These are phyloP conservation scores for Drosophila tanythrix DNA, from an alignment of 2,888 invertebrate species.

Conservation along the genomic window DNA sequence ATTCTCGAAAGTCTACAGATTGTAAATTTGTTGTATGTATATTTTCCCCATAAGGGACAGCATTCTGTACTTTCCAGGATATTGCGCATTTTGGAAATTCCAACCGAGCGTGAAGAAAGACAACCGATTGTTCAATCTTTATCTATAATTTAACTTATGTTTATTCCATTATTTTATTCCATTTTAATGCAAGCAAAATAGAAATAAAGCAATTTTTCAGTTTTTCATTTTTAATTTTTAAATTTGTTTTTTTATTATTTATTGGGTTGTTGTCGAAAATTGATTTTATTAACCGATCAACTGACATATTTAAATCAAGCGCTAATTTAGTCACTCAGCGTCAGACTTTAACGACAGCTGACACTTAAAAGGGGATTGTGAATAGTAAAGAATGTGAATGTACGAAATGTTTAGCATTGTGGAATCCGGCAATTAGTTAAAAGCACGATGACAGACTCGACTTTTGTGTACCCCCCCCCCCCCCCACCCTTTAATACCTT, in stretches of 20 bases:
- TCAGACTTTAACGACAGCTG: background rate
- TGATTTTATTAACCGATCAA: background rate
- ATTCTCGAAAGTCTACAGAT: background rate
- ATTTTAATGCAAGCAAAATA: background rate
- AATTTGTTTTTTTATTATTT: background rate
- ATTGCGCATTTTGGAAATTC: background rate
- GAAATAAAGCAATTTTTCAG: background rate
- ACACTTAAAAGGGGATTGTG: background rate
- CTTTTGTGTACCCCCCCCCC: conserved; percentile 2
- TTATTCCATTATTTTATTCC: too few relatives aligned
- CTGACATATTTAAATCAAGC: background rate
- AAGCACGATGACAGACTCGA: background rate
- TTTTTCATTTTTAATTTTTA: background rate
- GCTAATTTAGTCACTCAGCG: background rate
- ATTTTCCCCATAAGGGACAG: background rate
- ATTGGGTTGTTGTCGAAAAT: background rate
- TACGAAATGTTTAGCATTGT: background rate
- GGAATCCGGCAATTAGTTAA: conserved; percentile 2
- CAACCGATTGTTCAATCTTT: background rate
- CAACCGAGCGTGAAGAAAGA: background rate
- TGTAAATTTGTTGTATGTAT: background rate
- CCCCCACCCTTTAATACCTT: background rate
- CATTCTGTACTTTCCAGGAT: background rate
- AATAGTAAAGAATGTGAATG: background rate
- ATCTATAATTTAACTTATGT: background rate